These are phyloP conservation scores for Gobionotothen gibberifrons DNA, from an alignment of 2,797 vertebrate genomes.

Conservation along the genomic window DNA sequence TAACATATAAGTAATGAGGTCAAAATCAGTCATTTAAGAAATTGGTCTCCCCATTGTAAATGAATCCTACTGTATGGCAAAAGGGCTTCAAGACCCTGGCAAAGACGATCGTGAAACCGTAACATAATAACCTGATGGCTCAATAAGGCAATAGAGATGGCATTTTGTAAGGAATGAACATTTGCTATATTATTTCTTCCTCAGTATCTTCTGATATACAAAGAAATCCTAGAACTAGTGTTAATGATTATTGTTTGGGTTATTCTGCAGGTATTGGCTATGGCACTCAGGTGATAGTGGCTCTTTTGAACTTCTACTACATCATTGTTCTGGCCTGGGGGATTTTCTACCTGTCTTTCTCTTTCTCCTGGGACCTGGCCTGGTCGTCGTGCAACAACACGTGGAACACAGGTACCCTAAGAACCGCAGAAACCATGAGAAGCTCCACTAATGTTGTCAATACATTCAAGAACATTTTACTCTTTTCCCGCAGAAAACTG, in stretches of 20 bases:
- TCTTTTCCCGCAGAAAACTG: conserved; percentile 78
- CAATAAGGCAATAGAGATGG: not conserved
- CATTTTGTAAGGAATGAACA: not conserved
- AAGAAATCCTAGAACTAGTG: not conserved
- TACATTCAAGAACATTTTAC: not conserved
- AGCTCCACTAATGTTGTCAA: not conserved
- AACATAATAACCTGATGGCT: not conserved
- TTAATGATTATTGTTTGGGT: not conserved
- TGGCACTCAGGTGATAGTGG: conserved; percentile 92
- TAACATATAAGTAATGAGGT: no score
- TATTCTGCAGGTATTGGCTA: conserved; percentile 91
- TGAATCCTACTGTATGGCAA: no score
- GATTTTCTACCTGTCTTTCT: conserved; percentile 94
- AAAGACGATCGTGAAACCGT: not conserved
- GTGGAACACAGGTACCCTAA: conserved; percentile 91
- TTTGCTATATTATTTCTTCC: not conserved
- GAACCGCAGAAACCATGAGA: no score
- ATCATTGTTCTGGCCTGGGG: conserved; percentile 97
- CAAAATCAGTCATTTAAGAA: no score
- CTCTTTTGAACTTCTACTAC: conserved; percentile 94
- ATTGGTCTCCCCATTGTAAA: no score
- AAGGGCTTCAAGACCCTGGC: no score
- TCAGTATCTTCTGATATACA: not conserved
- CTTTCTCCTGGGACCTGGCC: conserved; percentile 90
- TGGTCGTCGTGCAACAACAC: conserved; percentile 95